Evolutionary conservation across 1,140 invertebrate species (phyloP), one percentile per base, ranked within the genome.

Genomic region (Lepidostoma basale): DNA sequence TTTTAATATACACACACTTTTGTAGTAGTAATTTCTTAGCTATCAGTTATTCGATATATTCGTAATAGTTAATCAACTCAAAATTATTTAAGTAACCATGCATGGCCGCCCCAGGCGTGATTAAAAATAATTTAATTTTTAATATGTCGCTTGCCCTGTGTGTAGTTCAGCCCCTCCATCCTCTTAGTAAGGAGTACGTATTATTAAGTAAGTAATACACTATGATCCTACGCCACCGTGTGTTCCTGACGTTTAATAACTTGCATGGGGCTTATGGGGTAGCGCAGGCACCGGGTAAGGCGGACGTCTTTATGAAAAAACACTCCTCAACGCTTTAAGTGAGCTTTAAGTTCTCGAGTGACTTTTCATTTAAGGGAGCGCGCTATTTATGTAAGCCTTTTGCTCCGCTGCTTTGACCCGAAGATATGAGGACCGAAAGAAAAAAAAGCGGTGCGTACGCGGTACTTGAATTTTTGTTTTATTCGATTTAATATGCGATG

Each of bases 211-310:
- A 66, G 44, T 66, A 49, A 66, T 66, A 66, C 63, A 66, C 30
- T 66, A 66, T 66, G 36, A 66, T 39, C 62, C 45, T 52, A 60
- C 16, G 26, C 26, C 64, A 28, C 64, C 64, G 52, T 67, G 42
- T 67, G 64, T 39, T 59, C 42, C 23, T 59, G 64, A 67, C 64
- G 56, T 67, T 67, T 67, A 67, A 67, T 67, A 67, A 67, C 64
- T 67, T 67, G 64, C 64, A 67, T 67, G 54, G 26, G 64, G 52
- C 52, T 67, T 67, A 60, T 60, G 47, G 64, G 25, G 52, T 54
- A 28, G 52, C n/a, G 26, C 39, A 39, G 33, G 18, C 36, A 36
- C 30, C 10, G 64, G 28, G 54, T 59, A 59, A 28, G 64, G 26
- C 16, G 64, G 26, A 45, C 30, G n/a, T 33, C 64, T 67, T 67